phyloP scores from a whole-genome alignment of 2,888 invertebrate genomes.

The Lampropteryx suffumata region DNA sequence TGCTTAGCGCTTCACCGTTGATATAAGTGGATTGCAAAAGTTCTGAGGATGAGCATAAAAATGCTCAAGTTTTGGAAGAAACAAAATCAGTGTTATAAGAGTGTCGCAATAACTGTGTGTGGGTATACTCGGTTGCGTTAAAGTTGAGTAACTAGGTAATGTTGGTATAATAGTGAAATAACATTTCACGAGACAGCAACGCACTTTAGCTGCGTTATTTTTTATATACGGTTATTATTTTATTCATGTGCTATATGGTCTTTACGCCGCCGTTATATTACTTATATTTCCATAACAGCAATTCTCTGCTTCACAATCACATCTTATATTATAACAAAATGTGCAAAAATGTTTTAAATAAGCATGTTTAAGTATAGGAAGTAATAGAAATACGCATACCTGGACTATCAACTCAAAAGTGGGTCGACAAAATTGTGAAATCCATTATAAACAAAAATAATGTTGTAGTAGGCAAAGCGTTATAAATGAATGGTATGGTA shows the following conservation, averaged over 20 bases:
- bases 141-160: conserved; percentile 62
- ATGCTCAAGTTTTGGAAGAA: conserved; percentile 64
- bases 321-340: neutral
- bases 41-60: conserved; percentile 80
- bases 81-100: conserved; percentile 70
- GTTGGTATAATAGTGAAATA: conserved; percentile 52
- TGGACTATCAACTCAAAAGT: no score
- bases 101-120: conserved; percentile 72
- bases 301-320: neutral
- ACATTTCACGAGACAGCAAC: conserved; percentile 50
- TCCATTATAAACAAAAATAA: no score
- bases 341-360: no score
- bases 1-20: conserved; percentile 79
- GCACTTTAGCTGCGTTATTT: conserved; percentile 41
- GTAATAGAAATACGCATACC: no score
- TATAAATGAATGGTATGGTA: no score
- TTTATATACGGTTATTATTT: conserved; percentile 33
- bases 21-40: conserved; percentile 83
- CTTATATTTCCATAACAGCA: neutral
- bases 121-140: conserved; percentile 49
- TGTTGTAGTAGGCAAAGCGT: no score
- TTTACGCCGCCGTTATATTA: conserved; percentile 4
- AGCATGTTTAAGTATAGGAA: no score
- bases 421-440: no score
- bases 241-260: conserved; percentile 23